phyloP scores from a whole-genome alignment of 2,113 vertebrate species.

The Puma concolor region DNA sequence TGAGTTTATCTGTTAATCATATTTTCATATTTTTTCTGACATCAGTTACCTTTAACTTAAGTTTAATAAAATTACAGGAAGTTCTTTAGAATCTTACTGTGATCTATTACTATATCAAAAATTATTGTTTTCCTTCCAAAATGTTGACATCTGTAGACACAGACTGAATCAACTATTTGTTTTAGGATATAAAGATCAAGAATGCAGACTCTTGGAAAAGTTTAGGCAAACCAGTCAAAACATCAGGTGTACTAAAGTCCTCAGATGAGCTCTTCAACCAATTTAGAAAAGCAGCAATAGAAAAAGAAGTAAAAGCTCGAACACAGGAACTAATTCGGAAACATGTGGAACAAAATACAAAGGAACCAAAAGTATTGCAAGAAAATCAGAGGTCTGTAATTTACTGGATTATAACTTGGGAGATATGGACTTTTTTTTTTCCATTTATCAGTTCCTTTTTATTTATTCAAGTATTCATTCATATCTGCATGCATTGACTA shows the following conservation, averaged over 20 bases:
- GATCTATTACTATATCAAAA: slow-evolving; percentile 2
- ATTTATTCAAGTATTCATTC: neutral
- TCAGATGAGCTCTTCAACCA: slow-evolving; percentile 92
- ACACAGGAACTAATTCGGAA: slow-evolving; percentile 82
- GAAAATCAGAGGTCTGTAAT: slow-evolving; percentile 80
- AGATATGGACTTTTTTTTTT: neutral
- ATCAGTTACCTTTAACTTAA: neutral
- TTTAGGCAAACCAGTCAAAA: slow-evolving; percentile 86
- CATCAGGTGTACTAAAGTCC: slow-evolving; percentile 86
- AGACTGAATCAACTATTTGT: slow-evolving; percentile 36
- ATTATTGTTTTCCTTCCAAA: slow-evolving; percentile 18
- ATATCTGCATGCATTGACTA: neutral
- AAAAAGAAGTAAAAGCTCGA: slow-evolving; percentile 89
- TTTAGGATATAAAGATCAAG: slow-evolving; percentile 90
- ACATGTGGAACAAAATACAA: slow-evolving; percentile 75
- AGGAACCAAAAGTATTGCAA: slow-evolving; percentile 71
- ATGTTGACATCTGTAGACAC: slow-evolving; percentile 16
- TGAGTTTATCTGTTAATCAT: neutral
- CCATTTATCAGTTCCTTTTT: neutral
- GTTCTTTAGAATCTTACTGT: slow-evolving; percentile 31
- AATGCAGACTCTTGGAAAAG: slow-evolving; percentile 92
- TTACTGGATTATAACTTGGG: neutral
- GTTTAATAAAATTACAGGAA: slow-evolving; percentile 26
- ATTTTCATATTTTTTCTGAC: slow-evolving; percentile 26
- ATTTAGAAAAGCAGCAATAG: slow-evolving; percentile 91